Evolutionary conservation across 1,140 invertebrate species (phyloP), one percentile per base, ranked within the genome.

Genomic region (Rhagoletis pomonella): DNA sequence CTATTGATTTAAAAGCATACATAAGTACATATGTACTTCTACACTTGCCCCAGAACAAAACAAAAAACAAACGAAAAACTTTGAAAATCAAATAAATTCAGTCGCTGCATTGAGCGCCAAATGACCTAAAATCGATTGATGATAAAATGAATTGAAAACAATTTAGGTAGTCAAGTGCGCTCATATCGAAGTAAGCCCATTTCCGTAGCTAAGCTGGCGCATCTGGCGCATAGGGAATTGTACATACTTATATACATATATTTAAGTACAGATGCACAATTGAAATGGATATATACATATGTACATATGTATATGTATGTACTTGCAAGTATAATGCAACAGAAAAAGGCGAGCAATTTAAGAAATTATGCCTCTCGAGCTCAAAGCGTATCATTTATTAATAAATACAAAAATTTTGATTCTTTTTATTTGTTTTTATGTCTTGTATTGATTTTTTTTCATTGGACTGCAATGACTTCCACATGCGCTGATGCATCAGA

Each of bases 81-180:
- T 29, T 55, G 50, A 55, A 55, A 2, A 55, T 55, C 5, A 55
- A 55, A 55, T 55, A 55, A 55, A 55, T 55, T 55, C 50, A 55
- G 10, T 55, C 1, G 50, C 50, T 55, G 42, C 39, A 73, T 42
- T 73, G 14, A 17, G 10, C 67, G 14, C 39, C 67, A 73, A 44
- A 44, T 17, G 42, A 73, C 5, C 67, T 47, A 42, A 73, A 42
- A 73, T 47, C 4, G 67, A 73, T 47, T 73, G 42, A 1, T n/a
- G 42, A 73, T 73, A 73, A 73, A 73, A 73, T 73, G 39, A 73
- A 73, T 73, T 73, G 39, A 73, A 73, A 44, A 10, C 67, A 73
- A 73, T 73, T 73, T 42, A 73, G 39, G 42, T 44, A 44, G 42
- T 10, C 39, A 73, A 73, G 14, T 42, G 42, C 67, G 12, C 67